phyloP scores from a whole-genome alignment of 2,113 vertebrate genomes.

The Vimba vimba region DNA sequence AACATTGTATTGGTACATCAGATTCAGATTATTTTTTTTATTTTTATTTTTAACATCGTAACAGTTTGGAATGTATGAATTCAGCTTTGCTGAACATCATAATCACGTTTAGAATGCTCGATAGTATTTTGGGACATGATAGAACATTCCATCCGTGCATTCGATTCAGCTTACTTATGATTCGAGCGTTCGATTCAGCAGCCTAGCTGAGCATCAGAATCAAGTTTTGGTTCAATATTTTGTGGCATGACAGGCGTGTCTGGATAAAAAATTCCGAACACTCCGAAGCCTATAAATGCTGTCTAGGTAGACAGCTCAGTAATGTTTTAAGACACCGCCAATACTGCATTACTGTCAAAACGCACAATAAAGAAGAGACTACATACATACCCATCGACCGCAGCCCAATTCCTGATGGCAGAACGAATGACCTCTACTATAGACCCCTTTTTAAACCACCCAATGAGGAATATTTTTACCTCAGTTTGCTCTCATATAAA shows the following conservation, averaged over 20 bases:
- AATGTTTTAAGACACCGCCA: not conserved
- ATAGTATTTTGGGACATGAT: not conserved
- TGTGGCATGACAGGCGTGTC: not conserved
- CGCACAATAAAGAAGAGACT: not conserved
- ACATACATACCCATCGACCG: slow-evolving; percentile 37
- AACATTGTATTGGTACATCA: not conserved
- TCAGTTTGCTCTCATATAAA: slow-evolving; percentile 29
- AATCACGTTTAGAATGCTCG: not conserved
- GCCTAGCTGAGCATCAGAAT: not conserved
- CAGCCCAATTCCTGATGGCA: slow-evolving; percentile 18
- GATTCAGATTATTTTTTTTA: not conserved
- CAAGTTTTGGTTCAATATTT: not conserved
- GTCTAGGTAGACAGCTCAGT: not conserved
- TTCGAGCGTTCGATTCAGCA: not conserved
- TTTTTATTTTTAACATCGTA: not conserved
- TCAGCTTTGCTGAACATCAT: not conserved
- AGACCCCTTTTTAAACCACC: slow-evolving; percentile 6
- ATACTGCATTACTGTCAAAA: slow-evolving; percentile 19
- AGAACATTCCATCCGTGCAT: not conserved
- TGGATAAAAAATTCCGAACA: not conserved
- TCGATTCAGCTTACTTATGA: not conserved
- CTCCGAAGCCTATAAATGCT: not conserved
- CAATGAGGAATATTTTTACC: not conserved
- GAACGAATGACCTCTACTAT: not conserved
- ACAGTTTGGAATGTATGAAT: not conserved